Evolutionary conservation across 2,113 vertebrate species (phyloP).

Genomic region (Hucho hucho): DNA sequence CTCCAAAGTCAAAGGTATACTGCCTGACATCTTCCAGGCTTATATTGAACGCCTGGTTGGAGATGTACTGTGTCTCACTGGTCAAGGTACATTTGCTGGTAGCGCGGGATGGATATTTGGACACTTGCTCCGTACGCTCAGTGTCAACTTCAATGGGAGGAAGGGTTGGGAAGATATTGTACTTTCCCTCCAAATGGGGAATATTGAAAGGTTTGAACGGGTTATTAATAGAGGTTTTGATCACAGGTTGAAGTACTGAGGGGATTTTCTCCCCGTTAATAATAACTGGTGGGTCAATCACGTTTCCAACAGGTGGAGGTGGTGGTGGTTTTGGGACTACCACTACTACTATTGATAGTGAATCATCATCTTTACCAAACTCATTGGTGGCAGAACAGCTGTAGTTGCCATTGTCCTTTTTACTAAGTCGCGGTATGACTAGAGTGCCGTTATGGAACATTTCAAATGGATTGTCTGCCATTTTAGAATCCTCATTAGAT

Average conservation of each 20-base stretch:
- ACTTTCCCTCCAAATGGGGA: constrained; percentile 21
- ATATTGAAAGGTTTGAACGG: neutral
- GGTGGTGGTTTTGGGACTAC: constrained; percentile 73
- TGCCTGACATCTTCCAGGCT: constrained; percentile 83
- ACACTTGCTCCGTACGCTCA: neutral
- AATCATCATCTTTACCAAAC: constrained; percentile 79
- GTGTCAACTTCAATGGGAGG: neutral
- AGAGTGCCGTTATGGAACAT: constrained; percentile 86
- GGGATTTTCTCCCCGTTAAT: constrained; percentile 10
- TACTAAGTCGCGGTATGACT: constrained; percentile 78
- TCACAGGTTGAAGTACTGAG: constrained; percentile 5
- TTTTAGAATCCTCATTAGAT: constrained; percentile 41
- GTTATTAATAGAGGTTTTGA: constrained; percentile 10
- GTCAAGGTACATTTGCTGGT: constrained; percentile 76
- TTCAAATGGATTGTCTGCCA: constrained; percentile 62
- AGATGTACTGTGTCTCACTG: constrained; percentile 76
- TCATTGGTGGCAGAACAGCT: constrained; percentile 86
- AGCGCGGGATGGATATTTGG: constrained; percentile 10
- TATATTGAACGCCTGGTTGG: constrained; percentile 85
- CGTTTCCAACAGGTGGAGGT: neutral
- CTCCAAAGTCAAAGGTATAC: constrained; percentile 88
- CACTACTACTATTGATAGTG: constrained; percentile 65
- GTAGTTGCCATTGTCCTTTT: constrained; percentile 85
- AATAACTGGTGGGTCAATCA: neutral
- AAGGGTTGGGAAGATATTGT: constrained; percentile 35